Evolutionary conservation across 30 jellyfish, hydroid and myxozoan species (phyloP).

Genomic region (Hydractinia symbiolongicarpus): DNA sequence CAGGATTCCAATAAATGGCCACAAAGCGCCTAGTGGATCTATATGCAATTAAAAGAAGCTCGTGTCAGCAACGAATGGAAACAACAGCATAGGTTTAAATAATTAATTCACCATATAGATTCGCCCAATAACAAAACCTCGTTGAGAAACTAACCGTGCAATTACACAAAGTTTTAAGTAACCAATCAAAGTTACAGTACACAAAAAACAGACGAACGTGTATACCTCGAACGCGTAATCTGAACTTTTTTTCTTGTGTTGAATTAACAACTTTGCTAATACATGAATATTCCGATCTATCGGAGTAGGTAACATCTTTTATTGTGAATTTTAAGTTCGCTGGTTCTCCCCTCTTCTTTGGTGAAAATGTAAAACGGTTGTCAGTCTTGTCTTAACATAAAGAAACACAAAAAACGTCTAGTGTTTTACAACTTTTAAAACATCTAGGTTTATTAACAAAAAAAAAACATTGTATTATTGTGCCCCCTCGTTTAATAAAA

Average conservation of each 20-base stretch:
- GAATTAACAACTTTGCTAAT: constrained; percentile 26
- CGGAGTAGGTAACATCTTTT: constrained; percentile 32
- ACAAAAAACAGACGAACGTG: no score
- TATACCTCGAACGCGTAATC: constrained; percentile 72
- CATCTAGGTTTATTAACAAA: no score
- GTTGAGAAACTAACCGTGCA: no score
- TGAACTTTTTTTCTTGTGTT: constrained; percentile 33
- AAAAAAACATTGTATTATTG: no score
- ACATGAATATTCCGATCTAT: constrained; percentile 62
- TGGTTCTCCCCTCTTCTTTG: not conserved
- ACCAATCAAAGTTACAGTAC: no score
- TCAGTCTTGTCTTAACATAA: constrained; percentile 13
- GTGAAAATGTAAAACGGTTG: not conserved
- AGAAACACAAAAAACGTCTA: not conserved
- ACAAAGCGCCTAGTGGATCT: constrained; percentile 91
- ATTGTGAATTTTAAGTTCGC: constrained; percentile 3
- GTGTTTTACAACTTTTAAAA: no score
- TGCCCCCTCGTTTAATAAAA: no score
- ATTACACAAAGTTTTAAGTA: no score
- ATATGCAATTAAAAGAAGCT: not conserved
- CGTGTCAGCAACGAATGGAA: no score
- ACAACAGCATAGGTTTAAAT: no score
- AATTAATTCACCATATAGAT: no score
- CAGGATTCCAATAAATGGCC: constrained; percentile 93
- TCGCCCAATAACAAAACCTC: no score